phyloP scores from a whole-genome alignment of 2,113 vertebrate genomes.

The Zosterops lateralis region DNA sequence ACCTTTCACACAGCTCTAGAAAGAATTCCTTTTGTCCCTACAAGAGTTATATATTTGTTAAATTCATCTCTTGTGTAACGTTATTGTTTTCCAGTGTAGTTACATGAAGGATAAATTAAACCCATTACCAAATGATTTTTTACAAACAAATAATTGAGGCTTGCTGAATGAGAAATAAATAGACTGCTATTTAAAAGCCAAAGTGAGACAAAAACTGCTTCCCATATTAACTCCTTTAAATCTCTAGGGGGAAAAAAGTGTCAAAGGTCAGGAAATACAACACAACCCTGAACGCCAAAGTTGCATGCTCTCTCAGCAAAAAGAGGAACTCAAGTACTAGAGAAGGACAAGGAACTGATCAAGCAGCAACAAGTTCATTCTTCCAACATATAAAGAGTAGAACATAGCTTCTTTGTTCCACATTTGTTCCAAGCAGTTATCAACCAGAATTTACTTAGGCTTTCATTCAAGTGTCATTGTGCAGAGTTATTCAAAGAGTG shows the following conservation, averaged over 20 bases:
- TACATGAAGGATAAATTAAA: constrained; percentile 60
- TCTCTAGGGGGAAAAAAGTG: background rate
- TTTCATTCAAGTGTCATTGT: constrained; percentile 60
- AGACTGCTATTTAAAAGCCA: constrained; percentile 49
- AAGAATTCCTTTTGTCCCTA: constrained; percentile 57
- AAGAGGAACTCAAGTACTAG: constrained; percentile 36
- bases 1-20: constrained; percentile 39
- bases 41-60: constrained; percentile 60
- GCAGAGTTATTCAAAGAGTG: constrained; percentile 28
- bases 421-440: constrained; percentile 59
- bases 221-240: constrained; percentile 62
- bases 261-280: constrained; percentile 56
- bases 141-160: constrained; percentile 55
- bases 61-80: constrained; percentile 56
- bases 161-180: constrained; percentile 44
- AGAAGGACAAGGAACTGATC: constrained; percentile 46
- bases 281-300: constrained; percentile 15
- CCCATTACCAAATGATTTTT: constrained; percentile 52
- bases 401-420: constrained; percentile 57
- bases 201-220: constrained; percentile 49
- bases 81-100: constrained; percentile 53
- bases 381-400: constrained; percentile 46
- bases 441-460: constrained; percentile 50
- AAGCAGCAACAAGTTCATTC: constrained; percentile 58
- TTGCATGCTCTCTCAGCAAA: constrained; percentile 32